Percentiles rank a stretch among this genome's conserved stretches.
Conservation (phyloP, 1,140 invertebrate species). For the Vanessa atalanta region DNA sequence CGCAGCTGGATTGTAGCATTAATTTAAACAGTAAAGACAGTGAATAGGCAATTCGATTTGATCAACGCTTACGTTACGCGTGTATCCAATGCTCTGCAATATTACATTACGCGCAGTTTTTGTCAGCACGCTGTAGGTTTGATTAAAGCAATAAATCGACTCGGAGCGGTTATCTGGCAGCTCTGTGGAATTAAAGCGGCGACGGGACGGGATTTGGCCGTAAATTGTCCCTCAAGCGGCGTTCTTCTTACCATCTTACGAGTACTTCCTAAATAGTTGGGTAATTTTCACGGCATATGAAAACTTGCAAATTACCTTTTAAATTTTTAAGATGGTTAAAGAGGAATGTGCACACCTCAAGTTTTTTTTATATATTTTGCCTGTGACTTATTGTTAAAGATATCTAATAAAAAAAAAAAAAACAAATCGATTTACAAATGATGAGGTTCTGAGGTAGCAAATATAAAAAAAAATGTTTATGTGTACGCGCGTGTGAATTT, state of each 20-base stretch:
- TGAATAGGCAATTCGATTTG: slow-evolving; percentile 3
- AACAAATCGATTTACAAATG: too few species aligned
- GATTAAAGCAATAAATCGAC: slow-evolving; percentile 71
- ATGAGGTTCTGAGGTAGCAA: too few species aligned
- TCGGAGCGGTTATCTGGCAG: slow-evolving; percentile 55
- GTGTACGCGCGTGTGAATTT: too few species aligned
- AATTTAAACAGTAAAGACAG: neutral
- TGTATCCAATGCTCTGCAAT: slow-evolving; percentile 38
- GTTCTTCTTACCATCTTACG: slow-evolving; percentile 53
- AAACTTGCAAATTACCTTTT: neutral
- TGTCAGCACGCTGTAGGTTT: slow-evolving; percentile 62
- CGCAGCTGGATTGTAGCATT: neutral
- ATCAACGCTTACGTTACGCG: slow-evolving; percentile 2
- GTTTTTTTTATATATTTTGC: neutral
- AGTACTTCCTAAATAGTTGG: slow-evolving; percentile 39
- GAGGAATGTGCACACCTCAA: neutral
- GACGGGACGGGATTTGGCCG: slow-evolving; percentile 54
- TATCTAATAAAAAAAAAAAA: too few species aligned
- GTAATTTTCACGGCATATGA: slow-evolving; percentile 22
- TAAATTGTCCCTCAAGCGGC: slow-evolving; percentile 58
- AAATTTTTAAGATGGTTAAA: neutral
- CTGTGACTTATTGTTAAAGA: too few species aligned
- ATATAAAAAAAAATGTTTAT: too few species aligned
- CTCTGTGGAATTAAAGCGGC: slow-evolving; percentile 55
- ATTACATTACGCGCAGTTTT: slow-evolving; percentile 63